Evolutionary conservation across 2,797 vertebrate genomes (phyloP).

Genomic region (Pagetopsis macropterus): DNA sequence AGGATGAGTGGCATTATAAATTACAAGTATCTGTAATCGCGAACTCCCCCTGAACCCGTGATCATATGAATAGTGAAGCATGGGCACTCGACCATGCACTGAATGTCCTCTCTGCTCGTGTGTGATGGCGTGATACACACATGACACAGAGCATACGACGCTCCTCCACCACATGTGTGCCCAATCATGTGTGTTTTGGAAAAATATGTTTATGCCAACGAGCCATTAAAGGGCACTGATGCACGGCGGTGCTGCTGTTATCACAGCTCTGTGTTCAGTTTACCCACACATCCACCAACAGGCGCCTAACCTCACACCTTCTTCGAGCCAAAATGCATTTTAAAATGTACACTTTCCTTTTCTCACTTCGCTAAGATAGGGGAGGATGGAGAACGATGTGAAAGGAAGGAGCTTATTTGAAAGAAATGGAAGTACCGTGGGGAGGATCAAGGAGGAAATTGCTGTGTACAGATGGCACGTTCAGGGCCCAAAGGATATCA

Average conservation of each 20-base stretch:
- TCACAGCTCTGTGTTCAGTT: conserved; percentile 39
- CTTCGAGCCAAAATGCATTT: conserved; percentile 28
- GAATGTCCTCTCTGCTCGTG: conserved; percentile 24
- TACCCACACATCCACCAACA: conserved; percentile 36
- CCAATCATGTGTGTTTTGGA: conserved; percentile 40
- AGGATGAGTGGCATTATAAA: conserved; percentile 10
- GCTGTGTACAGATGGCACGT: conserved; percentile 70
- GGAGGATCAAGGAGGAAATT: conserved; percentile 47
- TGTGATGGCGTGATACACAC: conserved; percentile 35
- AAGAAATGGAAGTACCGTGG: conserved; percentile 23
- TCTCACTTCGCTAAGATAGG: conserved; percentile 29
- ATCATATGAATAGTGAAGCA: neutral
- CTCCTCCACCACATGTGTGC: conserved; percentile 26
- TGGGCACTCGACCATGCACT: conserved; percentile 13
- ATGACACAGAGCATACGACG: conserved; percentile 13
- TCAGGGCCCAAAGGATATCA: conserved; percentile 64
- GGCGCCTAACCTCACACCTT: conserved; percentile 34
- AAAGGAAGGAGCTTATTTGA: conserved; percentile 37
- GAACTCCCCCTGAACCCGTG: conserved; percentile 21
- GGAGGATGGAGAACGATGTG: conserved; percentile 13
- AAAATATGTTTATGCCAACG: conserved; percentile 26
- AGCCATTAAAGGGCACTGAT: conserved; percentile 39
- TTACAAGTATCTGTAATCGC: neutral
- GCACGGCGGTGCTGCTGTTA: conserved; percentile 35
- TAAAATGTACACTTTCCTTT: conserved; percentile 36